These are phyloP conservation scores for Galaxea fascicularis DNA, from an alignment of 92 coral and sea anemone species.

Conservation along the genomic window DNA sequence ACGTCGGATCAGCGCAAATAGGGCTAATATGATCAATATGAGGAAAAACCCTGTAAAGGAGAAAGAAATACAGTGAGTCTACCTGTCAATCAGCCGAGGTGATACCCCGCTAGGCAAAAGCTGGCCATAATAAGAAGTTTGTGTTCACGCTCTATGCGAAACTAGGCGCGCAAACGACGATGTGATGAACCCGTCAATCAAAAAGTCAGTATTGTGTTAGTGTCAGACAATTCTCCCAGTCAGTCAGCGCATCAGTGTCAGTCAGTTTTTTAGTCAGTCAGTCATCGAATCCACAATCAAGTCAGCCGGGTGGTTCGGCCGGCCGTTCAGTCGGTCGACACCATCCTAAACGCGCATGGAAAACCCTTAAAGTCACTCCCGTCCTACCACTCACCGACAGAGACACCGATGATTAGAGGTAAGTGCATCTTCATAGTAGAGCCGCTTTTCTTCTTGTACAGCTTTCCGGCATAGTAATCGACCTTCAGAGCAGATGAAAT, in stretches of 20 bases:
- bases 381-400: constrained; percentile 76
- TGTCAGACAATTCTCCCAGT: too few relatives aligned
- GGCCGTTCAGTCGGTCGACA: too few relatives aligned
- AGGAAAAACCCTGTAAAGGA: constrained; percentile 66
- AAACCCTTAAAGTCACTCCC: too few relatives aligned
- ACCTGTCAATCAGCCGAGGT: not conserved
- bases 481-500: constrained; percentile 69
- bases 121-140: too few relatives aligned
- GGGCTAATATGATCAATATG: constrained; percentile 65
- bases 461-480: constrained; percentile 74
- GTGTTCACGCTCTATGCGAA: too few relatives aligned
- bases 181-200: too few relatives aligned
- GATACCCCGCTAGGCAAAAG: not conserved
- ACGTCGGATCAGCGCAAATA: constrained; percentile 77
- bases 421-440: constrained; percentile 57
- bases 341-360: too few relatives aligned
- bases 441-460: constrained; percentile 44
- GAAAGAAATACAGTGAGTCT: not conserved
- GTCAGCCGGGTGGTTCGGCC: too few relatives aligned
- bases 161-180: too few relatives aligned
- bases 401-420: constrained; percentile 75
- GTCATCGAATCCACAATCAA: too few relatives aligned
- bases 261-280: not conserved
- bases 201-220: too few relatives aligned
- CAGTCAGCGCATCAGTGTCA: not conserved